Base-by-base conservation (phyloP, 2,888 invertebrate species). In the Meiosimyza platycephala region DNA sequence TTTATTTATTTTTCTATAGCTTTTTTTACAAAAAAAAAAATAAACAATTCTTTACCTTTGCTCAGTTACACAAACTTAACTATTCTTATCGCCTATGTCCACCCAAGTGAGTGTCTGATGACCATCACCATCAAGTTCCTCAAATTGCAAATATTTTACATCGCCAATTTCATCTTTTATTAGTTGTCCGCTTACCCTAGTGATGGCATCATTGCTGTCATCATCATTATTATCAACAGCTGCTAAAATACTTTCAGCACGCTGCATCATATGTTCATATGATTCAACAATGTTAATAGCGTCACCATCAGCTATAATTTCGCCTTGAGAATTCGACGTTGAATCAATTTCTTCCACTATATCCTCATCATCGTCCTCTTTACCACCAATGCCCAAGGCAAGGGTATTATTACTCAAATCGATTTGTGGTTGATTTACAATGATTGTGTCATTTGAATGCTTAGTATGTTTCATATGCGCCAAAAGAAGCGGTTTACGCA, bases 361-460 rank as follows among this genome's bases (percentile, higher is more conserved):
- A 16, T 4, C 40, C 1, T 54, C 51, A 22, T 62, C 70, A 16
- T 75, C 72, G 18, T 72, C 75, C n/a, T 72, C 40, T 47, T 48
- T 13, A 22, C 22, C 47, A 18, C 18, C 51, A 22, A 22, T 57
- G 50, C 7, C 22, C 33, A 28, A 28, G 5, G 3, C 48, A 13
- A 64, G 13, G 15, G 15, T 9, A 15, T 63, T 40, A 13, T 48
- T 7, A 63, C 57, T 60, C 7, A 59, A 15, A n/a, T 18, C 62
- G 15, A 95, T 89, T 65, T 93, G 89, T 0, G 95, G 95, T 81
- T 94, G 94, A 82, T 95, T 95, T 0, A 95, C 92, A 0, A 95
- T 93, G 76, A 95, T 95, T 0, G 93, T 93, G 78, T 94, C 94
- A 70, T 94, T 94, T 52, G 92, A 84, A 83, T 95, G 95, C 33